phyloP scores from a whole-genome alignment of 53 echinoderm and acorn worm genomes.

The Paelopatides confundens region DNA sequence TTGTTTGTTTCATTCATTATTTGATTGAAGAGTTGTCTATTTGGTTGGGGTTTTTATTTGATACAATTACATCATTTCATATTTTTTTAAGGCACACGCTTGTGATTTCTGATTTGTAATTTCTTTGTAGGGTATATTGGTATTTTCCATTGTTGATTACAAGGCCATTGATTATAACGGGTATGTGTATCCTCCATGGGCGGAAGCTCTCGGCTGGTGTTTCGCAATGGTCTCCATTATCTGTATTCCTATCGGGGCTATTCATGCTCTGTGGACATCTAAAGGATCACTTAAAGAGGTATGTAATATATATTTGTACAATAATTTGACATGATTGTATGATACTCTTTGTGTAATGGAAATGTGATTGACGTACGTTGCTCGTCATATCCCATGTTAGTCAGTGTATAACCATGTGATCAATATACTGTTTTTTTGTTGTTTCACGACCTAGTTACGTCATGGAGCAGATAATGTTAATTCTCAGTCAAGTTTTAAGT shows the following conservation, averaged over 20 bases:
- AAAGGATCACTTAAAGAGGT: constrained; percentile 84
- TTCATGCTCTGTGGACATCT: constrained; percentile 70
- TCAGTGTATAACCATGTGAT: no score
- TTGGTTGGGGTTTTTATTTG: neutral
- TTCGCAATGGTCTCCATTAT: constrained; percentile 79
- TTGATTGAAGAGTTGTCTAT: neutral
- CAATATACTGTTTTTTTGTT: no score
- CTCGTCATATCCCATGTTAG: no score
- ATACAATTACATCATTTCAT: neutral
- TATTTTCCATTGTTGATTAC: constrained; percentile 87
- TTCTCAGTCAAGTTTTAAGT: no score
- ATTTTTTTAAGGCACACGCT: neutral
- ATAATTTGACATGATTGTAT: no score
- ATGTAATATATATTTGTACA: neutral
- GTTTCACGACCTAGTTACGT: no score
- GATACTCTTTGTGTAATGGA: no score
- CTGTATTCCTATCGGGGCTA: constrained; percentile 87
- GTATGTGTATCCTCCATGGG: constrained; percentile 85
- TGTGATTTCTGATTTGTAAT: neutral
- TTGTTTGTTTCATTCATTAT: neutral
- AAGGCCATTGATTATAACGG: constrained; percentile 80
- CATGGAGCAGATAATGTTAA: no score
- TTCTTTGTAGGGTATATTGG: constrained; percentile 75
- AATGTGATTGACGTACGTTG: no score
- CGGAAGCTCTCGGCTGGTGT: constrained; percentile 86